Evolutionary conservation across 2,888 invertebrate genomes (phyloP), one percentile per base, ranked within the genome.

Genomic region (Kuschelorhynchus macadamiae): DNA sequence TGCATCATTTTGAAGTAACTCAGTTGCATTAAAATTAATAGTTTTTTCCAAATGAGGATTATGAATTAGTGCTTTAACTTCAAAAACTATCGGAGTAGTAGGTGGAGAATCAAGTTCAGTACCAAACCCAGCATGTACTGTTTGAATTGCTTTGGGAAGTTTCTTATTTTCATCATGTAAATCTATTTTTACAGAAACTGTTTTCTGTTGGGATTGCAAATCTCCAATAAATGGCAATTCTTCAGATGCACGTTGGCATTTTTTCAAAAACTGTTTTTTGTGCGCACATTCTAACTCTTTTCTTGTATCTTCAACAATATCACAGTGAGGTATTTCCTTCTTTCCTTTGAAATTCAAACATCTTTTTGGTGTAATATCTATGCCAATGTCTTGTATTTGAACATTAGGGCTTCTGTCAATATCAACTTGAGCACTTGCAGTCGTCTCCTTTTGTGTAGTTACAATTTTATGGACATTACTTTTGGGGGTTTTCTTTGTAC

Each of bases 401-500:
- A 21, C 11, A 14, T 16, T 16, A 39, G 21, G 20, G 11, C n/a
- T 14, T 1, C 2, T 36, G 11, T n/a, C 2, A 11, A 2, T 5
- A 42, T 17, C 11, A 30, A 32, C 41, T 16, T 1, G 1, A 9
- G 25, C 1, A 18, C 36, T 32, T 36, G 36, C 11, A n/a, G 12
- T 30, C 4, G 4, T 36, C 7, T 36, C 36, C 12, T 36, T 36
- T 36, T 36, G 36, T 57, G 32, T 20, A 3, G 42, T 42, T 57
- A 32, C 14, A n/a, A 42, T 42, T 16, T 41, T 11, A 20, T 20
- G 53, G 11, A 32, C 11, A 32, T 36, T 17, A 49, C 57, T 72
- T 30, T 60, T 62, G 5, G 74, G 70, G 36, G 74, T 73, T 67
- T 74, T 76, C 53, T 72, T 72, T 64, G 77, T 79, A 70, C 86